Conservation (phyloP, 2,113 vertebrate species). For the Nothobranchius kuhntae region DNA sequence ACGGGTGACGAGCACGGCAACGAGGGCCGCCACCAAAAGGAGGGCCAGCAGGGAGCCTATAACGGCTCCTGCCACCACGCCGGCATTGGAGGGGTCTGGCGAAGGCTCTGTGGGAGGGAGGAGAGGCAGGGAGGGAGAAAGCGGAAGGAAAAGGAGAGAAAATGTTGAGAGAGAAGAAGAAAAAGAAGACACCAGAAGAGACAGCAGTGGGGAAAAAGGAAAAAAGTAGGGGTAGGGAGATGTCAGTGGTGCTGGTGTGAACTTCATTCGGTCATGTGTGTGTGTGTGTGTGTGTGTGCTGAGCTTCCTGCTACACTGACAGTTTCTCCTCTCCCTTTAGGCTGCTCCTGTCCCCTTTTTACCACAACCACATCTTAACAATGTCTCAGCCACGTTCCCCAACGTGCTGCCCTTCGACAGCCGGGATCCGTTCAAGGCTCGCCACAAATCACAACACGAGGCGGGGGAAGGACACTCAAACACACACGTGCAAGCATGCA, state of each 20-base stretch:
- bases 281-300: conserved; percentile 9
- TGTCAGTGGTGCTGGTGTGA: conserved; percentile 54
- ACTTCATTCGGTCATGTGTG: conserved; percentile 54
- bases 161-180: conserved; percentile 11
- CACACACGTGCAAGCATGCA: conserved; percentile 23
- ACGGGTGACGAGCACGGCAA: conserved; percentile 78
- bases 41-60: conserved; percentile 86
- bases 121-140: conserved; percentile 44
- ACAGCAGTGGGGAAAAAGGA: conserved; percentile 2
- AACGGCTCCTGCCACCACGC: conserved; percentile 85
- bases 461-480: conserved; percentile 1
- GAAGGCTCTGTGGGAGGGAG: conserved; percentile 81
- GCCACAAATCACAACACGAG: conserved; percentile 54
- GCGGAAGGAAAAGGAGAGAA: conserved; percentile 36
- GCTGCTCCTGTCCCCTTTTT: conserved; percentile 64
- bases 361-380: conserved; percentile 48
- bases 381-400: conserved; percentile 23
- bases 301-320: conserved; percentile 46
- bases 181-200: conserved; percentile 27
- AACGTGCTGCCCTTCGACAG: conserved; percentile 43
- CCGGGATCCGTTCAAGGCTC: conserved; percentile 41
- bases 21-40: conserved; percentile 80
- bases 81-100: conserved; percentile 75
- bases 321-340: conserved; percentile 62
- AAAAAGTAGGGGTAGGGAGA: conserved; percentile 47